Conservation (phyloP, 1,140 invertebrate genomes). For the Anastrepha ludens region DNA sequence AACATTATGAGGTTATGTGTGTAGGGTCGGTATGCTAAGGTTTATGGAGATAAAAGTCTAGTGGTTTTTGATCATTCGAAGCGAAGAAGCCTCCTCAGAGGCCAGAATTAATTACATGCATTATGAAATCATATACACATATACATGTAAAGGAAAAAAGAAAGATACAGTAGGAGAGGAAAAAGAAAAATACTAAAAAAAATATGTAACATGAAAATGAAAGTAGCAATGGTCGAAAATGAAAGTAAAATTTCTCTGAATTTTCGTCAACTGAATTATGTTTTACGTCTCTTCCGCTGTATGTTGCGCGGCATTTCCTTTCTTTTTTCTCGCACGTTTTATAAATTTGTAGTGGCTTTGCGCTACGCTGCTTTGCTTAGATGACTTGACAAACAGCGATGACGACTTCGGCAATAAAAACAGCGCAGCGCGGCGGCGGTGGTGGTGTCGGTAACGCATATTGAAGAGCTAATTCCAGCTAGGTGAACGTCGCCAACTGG, state of each 20-base stretch:
- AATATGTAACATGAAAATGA: not conserved
- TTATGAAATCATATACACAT: conserved; percentile 45
- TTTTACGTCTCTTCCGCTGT: not conserved
- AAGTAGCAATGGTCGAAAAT: not conserved
- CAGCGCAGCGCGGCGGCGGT: not conserved
- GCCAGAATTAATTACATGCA: not conserved
- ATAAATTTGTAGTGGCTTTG: conserved; percentile 14
- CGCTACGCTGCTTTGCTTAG: conserved; percentile 32
- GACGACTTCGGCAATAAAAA: not conserved
- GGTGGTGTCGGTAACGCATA: not conserved
- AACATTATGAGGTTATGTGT: too few species aligned
- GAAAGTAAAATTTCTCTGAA: conserved; percentile 49
- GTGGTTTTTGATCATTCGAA: too few species aligned
- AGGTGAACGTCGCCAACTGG: not conserved
- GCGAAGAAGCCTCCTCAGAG: too few species aligned
- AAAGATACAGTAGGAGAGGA: not conserved
- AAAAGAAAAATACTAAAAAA: too few species aligned
- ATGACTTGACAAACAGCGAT: not conserved
- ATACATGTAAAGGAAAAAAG: not conserved
- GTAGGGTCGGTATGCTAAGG: too few species aligned
- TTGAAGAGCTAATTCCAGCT: conserved; percentile 37
- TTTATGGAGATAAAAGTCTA: too few species aligned
- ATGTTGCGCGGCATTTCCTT: conserved; percentile 16
- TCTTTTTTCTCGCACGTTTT: conserved; percentile 2
- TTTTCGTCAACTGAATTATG: not conserved